These are phyloP conservation scores for Pterobdella sp. DNA, from an alignment of 2,888 invertebrate species.

Conservation along the genomic window DNA sequence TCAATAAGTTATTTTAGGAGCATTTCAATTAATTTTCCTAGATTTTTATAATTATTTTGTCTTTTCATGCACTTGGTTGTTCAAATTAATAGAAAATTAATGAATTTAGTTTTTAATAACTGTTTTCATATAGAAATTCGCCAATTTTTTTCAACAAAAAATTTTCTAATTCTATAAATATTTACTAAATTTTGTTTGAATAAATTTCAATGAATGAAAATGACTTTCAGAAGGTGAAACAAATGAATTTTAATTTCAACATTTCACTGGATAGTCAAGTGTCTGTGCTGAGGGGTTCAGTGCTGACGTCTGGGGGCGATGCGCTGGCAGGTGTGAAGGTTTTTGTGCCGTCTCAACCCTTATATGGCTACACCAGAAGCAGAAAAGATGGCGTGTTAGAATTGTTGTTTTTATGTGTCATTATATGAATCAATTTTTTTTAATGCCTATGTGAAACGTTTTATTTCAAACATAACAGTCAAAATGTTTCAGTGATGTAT, in stretches of 20 bases:
- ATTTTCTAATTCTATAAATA: no score
- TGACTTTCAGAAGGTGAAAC: background rate
- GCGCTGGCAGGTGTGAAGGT: slow-evolving; percentile 95
- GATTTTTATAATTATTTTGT: background rate
- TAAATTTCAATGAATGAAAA: background rate
- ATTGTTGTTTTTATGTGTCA: background rate
- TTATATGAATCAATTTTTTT: no score
- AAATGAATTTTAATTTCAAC: background rate
- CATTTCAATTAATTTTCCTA: background rate
- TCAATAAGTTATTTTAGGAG: background rate
- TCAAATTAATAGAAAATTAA: no score
- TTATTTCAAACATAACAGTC: no score
- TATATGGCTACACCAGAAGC: slow-evolving; percentile 79
- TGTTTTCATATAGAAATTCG: no score
- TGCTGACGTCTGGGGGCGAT: slow-evolving; percentile 83
- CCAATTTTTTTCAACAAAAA: no score
- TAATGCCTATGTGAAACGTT: no score
- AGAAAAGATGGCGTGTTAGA: slow-evolving; percentile 52
- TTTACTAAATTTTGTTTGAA: background rate
- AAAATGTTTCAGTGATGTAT: no score
- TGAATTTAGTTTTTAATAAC: no score
- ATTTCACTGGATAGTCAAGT: slow-evolving; percentile 72
- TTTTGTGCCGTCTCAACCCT: slow-evolving; percentile 81
- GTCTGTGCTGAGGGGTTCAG: slow-evolving; percentile 95
- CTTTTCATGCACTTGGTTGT: background rate